phyloP scores from a whole-genome alignment of 2,888 invertebrate species.

The Cryptus viduatorius region DNA sequence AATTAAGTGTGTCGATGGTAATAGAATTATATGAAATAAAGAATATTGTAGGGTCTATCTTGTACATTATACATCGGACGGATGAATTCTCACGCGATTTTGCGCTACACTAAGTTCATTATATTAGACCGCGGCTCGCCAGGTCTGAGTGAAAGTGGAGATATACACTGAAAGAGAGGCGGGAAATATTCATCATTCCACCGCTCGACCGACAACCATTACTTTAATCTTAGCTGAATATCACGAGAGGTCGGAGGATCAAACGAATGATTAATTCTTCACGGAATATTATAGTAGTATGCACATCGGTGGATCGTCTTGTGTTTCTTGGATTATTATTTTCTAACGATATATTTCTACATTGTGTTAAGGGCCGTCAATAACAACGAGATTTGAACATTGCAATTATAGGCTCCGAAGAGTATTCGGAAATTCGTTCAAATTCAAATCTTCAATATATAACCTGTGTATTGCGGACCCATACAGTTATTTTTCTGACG shows the following conservation, averaged over 20 bases:
- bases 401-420: neutral
- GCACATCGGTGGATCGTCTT: conserved; percentile 33
- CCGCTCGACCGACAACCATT: conserved; percentile 70
- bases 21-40: conserved; percentile 66
- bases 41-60: conserved; percentile 39
- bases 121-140: conserved; percentile 58
- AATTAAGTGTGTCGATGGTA: conserved; percentile 66
- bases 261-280: conserved; percentile 73
- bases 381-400: neutral
- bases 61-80: conserved; percentile 32
- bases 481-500: neutral
- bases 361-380: neutral
- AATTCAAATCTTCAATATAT: too few relatives aligned
- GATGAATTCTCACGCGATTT: conserved; percentile 69
- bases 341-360: conserved; percentile 24
- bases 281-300: conserved; percentile 61
- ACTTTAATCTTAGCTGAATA: conserved; percentile 71
- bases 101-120: conserved; percentile 26
- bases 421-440: too few relatives aligned
- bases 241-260: conserved; percentile 71
- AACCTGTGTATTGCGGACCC: too few relatives aligned
- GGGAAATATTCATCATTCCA: conserved; percentile 72
- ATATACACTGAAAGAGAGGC: conserved; percentile 66
- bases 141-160: conserved; percentile 69
- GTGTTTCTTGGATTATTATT: conserved; percentile 46